phyloP scores from a whole-genome alignment of 92 coral and sea anemone species.

The Zoanthus gigantus region DNA sequence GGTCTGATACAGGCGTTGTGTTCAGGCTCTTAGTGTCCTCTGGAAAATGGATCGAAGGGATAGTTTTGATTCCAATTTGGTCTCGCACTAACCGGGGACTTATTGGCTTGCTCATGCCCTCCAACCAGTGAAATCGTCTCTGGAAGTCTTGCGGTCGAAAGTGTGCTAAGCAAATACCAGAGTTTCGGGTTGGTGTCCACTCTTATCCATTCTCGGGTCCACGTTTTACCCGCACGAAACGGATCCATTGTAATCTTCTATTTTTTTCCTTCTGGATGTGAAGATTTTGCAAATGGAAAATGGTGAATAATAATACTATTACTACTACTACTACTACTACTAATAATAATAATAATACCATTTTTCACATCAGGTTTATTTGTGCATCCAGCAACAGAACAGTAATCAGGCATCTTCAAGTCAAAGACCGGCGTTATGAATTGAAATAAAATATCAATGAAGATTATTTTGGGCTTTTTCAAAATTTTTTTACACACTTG shows the following conservation, averaged over 20 bases:
- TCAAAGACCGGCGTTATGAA: neutral
- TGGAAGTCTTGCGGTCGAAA: neutral
- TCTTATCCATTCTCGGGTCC: neutral
- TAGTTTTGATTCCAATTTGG: neutral
- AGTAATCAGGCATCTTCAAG: conserved; percentile 11
- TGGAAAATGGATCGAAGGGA: neutral
- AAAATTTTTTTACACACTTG: neutral
- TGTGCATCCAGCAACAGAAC: neutral
- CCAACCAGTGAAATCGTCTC: neutral
- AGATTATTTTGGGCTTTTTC: neutral
- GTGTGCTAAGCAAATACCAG: neutral
- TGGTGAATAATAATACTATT: conserved; percentile 1
- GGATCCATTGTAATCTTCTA: neutral
- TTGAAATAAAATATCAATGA: neutral
- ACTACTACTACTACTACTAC: no score
- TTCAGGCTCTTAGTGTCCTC: neutral
- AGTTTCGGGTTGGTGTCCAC: neutral
- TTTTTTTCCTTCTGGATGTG: neutral
- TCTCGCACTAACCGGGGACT: conserved; percentile 7
- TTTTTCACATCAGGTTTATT: neutral
- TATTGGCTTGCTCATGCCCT: neutral
- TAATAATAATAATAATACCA: neutral
- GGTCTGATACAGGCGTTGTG: neutral
- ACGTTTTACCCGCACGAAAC: neutral
- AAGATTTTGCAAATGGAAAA: neutral